Percentiles rank a stretch among this genome's conserved stretches.
phyloP scores from a whole-genome alignment of 2,113 vertebrate genomes.

The Heterotis niloticus region DNA sequence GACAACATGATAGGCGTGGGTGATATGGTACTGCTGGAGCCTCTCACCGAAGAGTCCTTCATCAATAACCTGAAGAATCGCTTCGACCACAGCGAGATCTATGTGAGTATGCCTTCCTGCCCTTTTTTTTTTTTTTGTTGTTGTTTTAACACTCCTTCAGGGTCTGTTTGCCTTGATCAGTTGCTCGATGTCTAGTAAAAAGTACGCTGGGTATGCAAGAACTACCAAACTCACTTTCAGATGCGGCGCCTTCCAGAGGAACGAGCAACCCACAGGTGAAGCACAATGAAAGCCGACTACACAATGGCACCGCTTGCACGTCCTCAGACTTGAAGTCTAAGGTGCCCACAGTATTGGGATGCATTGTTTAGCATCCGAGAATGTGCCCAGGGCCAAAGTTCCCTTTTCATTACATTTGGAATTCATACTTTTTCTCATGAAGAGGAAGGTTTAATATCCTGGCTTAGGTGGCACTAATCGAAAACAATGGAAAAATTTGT shows the following conservation, averaged over 20 bases:
- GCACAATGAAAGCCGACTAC: not conserved
- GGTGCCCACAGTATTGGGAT: not conserved
- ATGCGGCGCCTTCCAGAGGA: not conserved
- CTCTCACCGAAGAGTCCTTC: constrained; percentile 84
- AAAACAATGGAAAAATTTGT: not conserved
- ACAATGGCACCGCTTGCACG: not conserved
- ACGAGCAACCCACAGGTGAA: not conserved
- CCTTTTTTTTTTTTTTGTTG: not conserved
- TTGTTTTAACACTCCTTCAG: not conserved
- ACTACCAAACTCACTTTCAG: not conserved
- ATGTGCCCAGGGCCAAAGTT: not conserved
- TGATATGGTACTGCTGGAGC: constrained; percentile 96
- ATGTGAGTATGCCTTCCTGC: constrained; percentile 72
- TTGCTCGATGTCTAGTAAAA: too few relatives aligned
- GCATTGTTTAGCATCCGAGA: not conserved
- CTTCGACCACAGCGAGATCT: constrained; percentile 91
- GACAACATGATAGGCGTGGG: constrained; percentile 97
- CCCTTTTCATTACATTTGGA: not conserved
- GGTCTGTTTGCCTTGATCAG: not conserved
- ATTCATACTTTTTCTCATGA: not conserved
- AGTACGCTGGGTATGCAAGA: too few relatives aligned
- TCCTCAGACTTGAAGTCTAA: not conserved
- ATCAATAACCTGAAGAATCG: constrained; percentile 87
- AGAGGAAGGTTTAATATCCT: not conserved
- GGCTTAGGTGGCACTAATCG: not conserved